phyloP scores from a whole-genome alignment of 2,888 invertebrate species.

The Nemurella pictetii region DNA sequence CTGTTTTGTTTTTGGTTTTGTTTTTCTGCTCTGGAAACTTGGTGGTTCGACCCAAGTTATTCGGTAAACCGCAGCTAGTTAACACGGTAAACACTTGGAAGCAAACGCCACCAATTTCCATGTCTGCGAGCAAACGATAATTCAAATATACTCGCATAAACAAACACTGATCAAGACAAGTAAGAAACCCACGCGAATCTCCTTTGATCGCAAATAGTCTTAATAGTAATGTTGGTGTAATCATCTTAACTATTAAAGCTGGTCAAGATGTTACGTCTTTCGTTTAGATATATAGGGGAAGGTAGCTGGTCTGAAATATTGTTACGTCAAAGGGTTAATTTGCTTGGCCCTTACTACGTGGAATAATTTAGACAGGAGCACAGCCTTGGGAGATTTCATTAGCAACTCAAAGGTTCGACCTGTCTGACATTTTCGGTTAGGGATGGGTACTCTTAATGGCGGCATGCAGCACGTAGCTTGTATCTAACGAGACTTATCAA shows the following conservation, averaged over 20 bases:
- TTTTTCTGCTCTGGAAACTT: too few species aligned
- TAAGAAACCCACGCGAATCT: background rate
- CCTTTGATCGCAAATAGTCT: background rate
- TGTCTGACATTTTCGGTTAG: background rate
- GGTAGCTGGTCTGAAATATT: background rate
- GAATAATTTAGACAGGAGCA: constrained; percentile 15
- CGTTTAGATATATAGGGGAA: background rate
- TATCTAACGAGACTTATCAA: background rate
- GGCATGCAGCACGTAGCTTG: background rate
- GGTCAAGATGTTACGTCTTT: background rate
- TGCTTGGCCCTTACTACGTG: constrained; percentile 11
- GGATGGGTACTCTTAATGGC: background rate
- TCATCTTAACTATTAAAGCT: constrained; percentile 7
- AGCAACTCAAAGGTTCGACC: constrained; percentile 15
- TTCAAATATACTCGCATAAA: background rate
- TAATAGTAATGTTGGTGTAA: background rate
- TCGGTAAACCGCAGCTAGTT: background rate
- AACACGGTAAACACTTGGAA: too few species aligned
- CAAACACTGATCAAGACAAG: background rate
- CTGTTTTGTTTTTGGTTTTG: too few species aligned
- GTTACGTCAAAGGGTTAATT: constrained; percentile 17
- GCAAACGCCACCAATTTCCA: background rate
- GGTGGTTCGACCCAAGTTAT: too few species aligned
- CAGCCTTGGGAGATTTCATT: constrained; percentile 20
- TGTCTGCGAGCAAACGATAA: background rate